Evolutionary conservation across 2,113 vertebrate species (phyloP).

Genomic region (Gymnobelideus leadbeateri): DNA sequence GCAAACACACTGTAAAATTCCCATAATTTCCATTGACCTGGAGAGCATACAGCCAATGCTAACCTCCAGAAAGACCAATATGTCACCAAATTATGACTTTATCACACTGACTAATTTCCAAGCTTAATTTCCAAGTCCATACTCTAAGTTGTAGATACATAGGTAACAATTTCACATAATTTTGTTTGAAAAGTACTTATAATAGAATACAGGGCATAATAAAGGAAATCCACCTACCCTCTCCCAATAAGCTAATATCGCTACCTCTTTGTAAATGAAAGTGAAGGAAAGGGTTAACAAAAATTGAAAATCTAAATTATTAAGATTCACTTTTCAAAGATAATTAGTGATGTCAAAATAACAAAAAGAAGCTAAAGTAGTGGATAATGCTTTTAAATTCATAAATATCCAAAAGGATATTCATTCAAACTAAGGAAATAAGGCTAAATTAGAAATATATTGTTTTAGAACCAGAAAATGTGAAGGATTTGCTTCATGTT

Average conservation of each 20-base stretch:
- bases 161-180: background rate
- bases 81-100: background rate
- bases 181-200: conserved; percentile 9
- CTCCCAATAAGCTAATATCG: background rate
- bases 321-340: conserved; percentile 23
- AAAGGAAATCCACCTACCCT: background rate
- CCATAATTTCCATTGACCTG: background rate
- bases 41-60: background rate
- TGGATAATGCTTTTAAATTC: conserved; percentile 4
- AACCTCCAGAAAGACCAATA: background rate
- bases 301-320: conserved; percentile 17
- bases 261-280: conserved; percentile 9
- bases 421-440: conserved; percentile 43
- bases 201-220: conserved; percentile 14
- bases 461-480: conserved; percentile 24
- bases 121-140: background rate
- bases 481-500: conserved; percentile 8
- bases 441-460: conserved; percentile 33
- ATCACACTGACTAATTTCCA: background rate
- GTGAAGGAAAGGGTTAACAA: conserved; percentile 28
- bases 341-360: conserved; percentile 37
- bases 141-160: background rate
- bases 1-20: background rate
- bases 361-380: conserved; percentile 37
- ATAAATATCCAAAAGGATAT: conserved; percentile 15